A percentile compares a stretch with the other conserved stretches of the same genome.
phyloP scores from a whole-genome alignment of 92 coral and sea anemone species.

The Palythoa caribaeorum region DNA sequence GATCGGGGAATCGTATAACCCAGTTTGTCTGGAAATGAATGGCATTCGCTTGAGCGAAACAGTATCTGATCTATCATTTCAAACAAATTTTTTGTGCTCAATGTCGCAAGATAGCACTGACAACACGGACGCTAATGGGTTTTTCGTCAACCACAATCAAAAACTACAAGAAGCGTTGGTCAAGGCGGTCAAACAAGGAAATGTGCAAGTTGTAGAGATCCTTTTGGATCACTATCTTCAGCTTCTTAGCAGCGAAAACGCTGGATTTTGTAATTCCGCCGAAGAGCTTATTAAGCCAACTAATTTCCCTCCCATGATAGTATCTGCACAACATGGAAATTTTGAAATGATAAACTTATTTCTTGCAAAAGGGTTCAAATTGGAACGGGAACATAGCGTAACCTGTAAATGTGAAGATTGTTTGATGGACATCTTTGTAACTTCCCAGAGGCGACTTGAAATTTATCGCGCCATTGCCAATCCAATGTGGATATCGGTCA shows the following conservation, averaged over 20 bases:
- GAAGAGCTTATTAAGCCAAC: conserved; percentile 46
- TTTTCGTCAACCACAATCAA: conserved; percentile 73
- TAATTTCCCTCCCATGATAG: conserved; percentile 90
- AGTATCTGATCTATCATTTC: background rate
- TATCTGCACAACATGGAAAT: conserved; percentile 92
- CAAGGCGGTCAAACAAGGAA: conserved; percentile 80
- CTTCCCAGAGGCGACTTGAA: conserved; percentile 90
- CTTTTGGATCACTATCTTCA: conserved; percentile 80
- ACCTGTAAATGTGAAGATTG: conserved; percentile 90
- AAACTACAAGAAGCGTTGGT: conserved; percentile 80
- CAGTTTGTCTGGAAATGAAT: conserved; percentile 22
- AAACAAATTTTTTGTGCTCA: conserved; percentile 34
- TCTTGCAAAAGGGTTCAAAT: conserved; percentile 80
- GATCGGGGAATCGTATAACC: background rate
- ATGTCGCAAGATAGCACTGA: conserved; percentile 48
- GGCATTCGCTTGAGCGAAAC: conserved; percentile 26
- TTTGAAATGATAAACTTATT: conserved; percentile 85
- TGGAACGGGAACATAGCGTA: conserved; percentile 89
- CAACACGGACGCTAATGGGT: conserved; percentile 75
- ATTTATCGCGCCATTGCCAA: conserved; percentile 88
- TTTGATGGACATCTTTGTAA: conserved; percentile 76
- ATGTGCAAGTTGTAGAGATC: conserved; percentile 71
- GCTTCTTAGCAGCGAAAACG: conserved; percentile 62
- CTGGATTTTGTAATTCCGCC: conserved; percentile 42
- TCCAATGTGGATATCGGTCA: conserved; percentile 90